phyloP scores from a whole-genome alignment of 2,797 vertebrate species.

The Schizopygopsis pylzovi region DNA sequence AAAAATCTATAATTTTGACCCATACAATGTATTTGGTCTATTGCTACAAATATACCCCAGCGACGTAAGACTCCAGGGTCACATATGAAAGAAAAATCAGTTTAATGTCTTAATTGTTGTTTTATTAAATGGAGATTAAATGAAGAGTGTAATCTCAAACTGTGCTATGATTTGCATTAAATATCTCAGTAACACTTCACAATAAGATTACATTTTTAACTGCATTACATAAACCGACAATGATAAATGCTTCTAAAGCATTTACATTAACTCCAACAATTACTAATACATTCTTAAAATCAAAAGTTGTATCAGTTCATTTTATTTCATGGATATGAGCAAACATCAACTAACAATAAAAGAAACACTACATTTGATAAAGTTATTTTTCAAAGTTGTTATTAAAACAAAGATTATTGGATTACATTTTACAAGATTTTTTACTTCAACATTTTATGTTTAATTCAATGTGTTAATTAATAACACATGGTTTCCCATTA shows the following conservation, averaged over 20 bases:
- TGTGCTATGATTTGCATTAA: not conserved
- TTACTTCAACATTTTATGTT: not conserved
- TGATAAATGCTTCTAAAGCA: not conserved
- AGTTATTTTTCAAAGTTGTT: too few species aligned
- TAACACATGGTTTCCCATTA: not conserved
- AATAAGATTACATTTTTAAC: not conserved
- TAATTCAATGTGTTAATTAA: not conserved
- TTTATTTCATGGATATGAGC: not conserved
- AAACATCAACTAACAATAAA: not conserved
- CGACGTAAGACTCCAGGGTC: too few species aligned
- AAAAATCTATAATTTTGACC: too few species aligned
- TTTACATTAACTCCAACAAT: not conserved
- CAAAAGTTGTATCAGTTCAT: not conserved
- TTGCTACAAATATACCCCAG: too few species aligned
- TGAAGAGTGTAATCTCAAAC: not conserved
- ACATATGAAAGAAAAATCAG: not conserved
- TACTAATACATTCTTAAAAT: not conserved
- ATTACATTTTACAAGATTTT: not conserved
- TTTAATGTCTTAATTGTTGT: not conserved
- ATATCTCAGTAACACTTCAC: not conserved
- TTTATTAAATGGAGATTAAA: not conserved
- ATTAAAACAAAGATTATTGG: not conserved
- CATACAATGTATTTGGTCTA: too few species aligned
- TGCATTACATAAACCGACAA: not conserved
- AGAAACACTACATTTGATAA: too few species aligned